These are phyloP conservation scores for Parus major DNA, from an alignment of 2,113 vertebrate genomes.

Conservation along the genomic window DNA sequence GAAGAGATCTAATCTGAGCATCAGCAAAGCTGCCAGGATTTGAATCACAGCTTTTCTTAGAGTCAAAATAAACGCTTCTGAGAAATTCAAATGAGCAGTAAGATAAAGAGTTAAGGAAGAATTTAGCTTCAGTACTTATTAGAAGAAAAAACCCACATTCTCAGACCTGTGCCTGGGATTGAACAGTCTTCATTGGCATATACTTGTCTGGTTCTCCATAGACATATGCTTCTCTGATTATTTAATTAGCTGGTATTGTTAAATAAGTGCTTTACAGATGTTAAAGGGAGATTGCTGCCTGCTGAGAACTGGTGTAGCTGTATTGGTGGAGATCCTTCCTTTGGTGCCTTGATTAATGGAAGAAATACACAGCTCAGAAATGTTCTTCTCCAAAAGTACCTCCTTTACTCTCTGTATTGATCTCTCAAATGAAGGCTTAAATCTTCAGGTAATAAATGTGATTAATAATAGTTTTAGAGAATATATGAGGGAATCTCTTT, in stretches of 20 bases:
- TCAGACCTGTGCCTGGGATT: background rate
- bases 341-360: background rate
- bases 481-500: background rate
- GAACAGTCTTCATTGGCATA: background rate
- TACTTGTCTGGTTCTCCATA: background rate
- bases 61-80: background rate
- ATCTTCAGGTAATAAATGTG: background rate
- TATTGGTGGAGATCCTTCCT: background rate
- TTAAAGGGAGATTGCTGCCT: background rate
- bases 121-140: background rate
- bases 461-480: background rate
- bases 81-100: constrained; percentile 3
- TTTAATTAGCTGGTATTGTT: constrained; percentile 38
- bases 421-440: background rate
- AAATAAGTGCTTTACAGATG: background rate
- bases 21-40: constrained; percentile 5
- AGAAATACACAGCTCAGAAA: background rate
- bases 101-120: constrained; percentile 43
- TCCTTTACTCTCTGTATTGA: background rate
- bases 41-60: background rate
- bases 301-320: background rate
- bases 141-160: background rate
- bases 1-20: background rate
- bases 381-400: background rate
- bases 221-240: constrained; percentile 1